Evolutionary conservation across 1,140 invertebrate genomes (phyloP), one percentile per base, ranked within the genome.

Genomic region (Bombus huntii): DNA sequence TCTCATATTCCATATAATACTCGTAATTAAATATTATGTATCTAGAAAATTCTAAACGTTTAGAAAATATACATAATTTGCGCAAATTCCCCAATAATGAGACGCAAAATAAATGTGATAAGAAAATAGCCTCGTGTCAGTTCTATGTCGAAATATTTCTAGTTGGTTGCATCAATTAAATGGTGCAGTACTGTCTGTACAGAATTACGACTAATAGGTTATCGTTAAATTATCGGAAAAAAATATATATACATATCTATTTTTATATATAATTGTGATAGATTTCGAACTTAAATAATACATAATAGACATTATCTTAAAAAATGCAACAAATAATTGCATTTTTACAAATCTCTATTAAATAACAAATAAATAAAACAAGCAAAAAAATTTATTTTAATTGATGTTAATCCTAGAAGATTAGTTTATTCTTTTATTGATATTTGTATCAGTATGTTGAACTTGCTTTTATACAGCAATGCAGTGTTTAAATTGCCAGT

Each of bases 141-240:
- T 80, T 80, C 34, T 37, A 39, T 31, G 12, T 70, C 22, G 13
- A 80, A 80, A 53, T 80, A 31, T 70, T 68, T 34, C 8, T 22
- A 68, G 1, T 47, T 53, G 6, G 2, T 22, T 77, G 34, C 18
- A 28, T 37, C 6, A 28, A 79, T 79, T 47, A 47, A 79, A 37
- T 13, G n/a, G 3, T 68, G 2, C n/a, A 34, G 44, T 70, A 70
- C 53, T 53, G 2, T 15, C 25, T n/a, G 44, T 37, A 37, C 31
- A 4, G 25, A 62, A 66, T 76, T 66, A 57, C 31, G 42, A 28
- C 9, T 15, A 37, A 57, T 53, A 83, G 53, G 31, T 70, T 73
- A 83, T 68, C 42, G 5, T 44, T 31, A 57, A 68, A 12, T 59
- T 77, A 53, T 70, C 18, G 18, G 25, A n/a, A 72, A 59, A 72